phyloP scores from a whole-genome alignment of 1,140 invertebrate species.

The Calephelis nemesis region DNA sequence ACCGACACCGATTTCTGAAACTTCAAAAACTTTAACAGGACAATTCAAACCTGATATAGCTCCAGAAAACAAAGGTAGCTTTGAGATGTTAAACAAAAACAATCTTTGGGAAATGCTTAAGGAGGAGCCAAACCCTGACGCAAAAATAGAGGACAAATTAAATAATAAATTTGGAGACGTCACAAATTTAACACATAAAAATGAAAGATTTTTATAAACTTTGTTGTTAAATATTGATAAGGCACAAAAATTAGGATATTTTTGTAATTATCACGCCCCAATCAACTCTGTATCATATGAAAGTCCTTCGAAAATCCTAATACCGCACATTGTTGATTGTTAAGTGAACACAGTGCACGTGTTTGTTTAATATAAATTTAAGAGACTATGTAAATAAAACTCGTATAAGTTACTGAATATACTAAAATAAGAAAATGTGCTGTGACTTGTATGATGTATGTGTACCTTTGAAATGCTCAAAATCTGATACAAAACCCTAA shows the following conservation, averaged over 20 bases:
- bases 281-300: constrained; percentile 25
- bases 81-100: constrained; percentile 80
- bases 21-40: constrained; percentile 59
- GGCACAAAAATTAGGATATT: constrained; percentile 72
- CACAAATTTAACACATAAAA: constrained; percentile 52
- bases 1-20: constrained; percentile 70
- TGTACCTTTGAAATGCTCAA: constrained; percentile 52
- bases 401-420: constrained; percentile 22
- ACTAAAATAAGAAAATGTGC: constrained; percentile 50
- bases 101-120: constrained; percentile 81
- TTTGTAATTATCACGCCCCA: constrained; percentile 56
- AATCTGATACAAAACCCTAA: constrained; percentile 31
- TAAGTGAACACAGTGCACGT: constrained; percentile 43
- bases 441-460: constrained; percentile 55
- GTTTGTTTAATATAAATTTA: constrained; percentile 50
- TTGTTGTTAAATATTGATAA: constrained; percentile 71
- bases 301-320: constrained; percentile 23
- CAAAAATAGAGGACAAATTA: constrained; percentile 63
- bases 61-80: constrained; percentile 78
- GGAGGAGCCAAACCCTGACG: constrained; percentile 64
- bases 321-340: constrained; percentile 58
- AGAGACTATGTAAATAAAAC: constrained; percentile 56
- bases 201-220: constrained; percentile 69
- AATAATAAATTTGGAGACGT: constrained; percentile 51
- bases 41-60: constrained; percentile 57